Evolutionary conservation across 2,797 vertebrate genomes (phyloP), one percentile per base, ranked within the genome.

Genomic region (Cyprinodon diabolis): DNA sequence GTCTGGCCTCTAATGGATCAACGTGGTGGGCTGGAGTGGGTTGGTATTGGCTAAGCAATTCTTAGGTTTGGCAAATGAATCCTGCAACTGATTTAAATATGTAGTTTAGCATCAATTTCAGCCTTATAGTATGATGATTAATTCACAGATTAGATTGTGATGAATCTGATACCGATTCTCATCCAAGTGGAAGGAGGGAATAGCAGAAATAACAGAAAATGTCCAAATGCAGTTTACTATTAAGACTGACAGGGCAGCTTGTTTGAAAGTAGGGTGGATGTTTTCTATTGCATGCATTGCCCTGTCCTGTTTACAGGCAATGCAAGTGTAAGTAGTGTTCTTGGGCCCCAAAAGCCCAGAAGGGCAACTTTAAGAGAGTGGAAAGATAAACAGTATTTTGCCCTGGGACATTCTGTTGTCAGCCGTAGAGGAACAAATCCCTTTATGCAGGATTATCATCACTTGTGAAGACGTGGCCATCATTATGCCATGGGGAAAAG

Each of bases 351-450:
- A 90, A 91, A 89, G 77, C 91, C 84, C 85, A 47, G 71, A 30
- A n/a, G 25, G 57, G 35, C 4, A 8, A 90, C 87, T 88, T 81
- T 78, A 78, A 92, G 87, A 91, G 88, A 86, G 91, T 72, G 78
- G 86, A 88, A 90, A 93, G 91, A 94, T 93, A 91, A 95, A 93
- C 91, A 93, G 85, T 72, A 62, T 86, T 68, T 90, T 89, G 87
- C 91, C 87, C 74, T 52, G 79, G 89, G 92, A 92, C 48, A 45
- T 81, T 86, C 79, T 75, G 79, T 52, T 86, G 90, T 85, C 86
- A 87, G 83, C 75, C 89, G 88, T 90, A 89, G 83, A 85, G 86
- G 87, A 93, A 87, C 88, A 94, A 94, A 94, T 94, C 92, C 87
- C 87, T 93, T 91, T 84, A 88, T 90, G 90, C 89, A 77, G 87